Base-by-base conservation (phyloP, 30 jellyfish, hydroid and myxozoan genomes). In the Pseudorhiza aurosa region DNA sequence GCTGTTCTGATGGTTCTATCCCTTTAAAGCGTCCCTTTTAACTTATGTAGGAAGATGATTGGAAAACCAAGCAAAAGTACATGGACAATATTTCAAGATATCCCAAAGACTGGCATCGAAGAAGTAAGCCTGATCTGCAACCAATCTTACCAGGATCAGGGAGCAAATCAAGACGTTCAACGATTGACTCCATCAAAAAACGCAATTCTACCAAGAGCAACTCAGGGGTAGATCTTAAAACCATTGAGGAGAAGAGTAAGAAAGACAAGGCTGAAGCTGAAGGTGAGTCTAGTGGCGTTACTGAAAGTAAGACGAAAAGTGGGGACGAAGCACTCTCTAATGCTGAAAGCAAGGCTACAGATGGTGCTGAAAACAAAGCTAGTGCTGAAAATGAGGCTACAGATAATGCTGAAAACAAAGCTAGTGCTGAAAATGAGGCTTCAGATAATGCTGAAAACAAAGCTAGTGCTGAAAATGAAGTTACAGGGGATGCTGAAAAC, bases 71-170 rank as follows among this genome's bases (percentile, higher is more conserved):
- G 40, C 95, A 86, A 55, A 83, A 81, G 71, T 93, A 85, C 65
- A 70, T 93, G 97, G 99, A 93, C 57, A 93, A 93, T 72, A 93
- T 93, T 28, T 70, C 99, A 21, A 93, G 87, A 40, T 93, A 93
- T 75, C 99, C 99, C 21, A 79, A 75, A 47, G 95, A 93, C 40
- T 81, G 96, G 96, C 88, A 85, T 76, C 81, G 81, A 68, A 65
- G 36, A 25, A 55, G 39, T 9, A 82, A 43, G 58, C 88, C 58
- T 18, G 68, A 85, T 29, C 46, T 83, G 50, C 58, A 68, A 26
- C 91, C 91, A 24, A 12, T 80, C 36, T 60, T 85, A 32, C 70
- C 84, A 24, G 33, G 82, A 29, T 6, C 83, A 28, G 31, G 82
- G 27, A 62, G 82, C 68, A 78, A 49, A 12, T 50, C 35, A 2